Base-by-base conservation (phyloP, 1,140 invertebrate genomes). In the Pseudachorutes palmiensis region DNA sequence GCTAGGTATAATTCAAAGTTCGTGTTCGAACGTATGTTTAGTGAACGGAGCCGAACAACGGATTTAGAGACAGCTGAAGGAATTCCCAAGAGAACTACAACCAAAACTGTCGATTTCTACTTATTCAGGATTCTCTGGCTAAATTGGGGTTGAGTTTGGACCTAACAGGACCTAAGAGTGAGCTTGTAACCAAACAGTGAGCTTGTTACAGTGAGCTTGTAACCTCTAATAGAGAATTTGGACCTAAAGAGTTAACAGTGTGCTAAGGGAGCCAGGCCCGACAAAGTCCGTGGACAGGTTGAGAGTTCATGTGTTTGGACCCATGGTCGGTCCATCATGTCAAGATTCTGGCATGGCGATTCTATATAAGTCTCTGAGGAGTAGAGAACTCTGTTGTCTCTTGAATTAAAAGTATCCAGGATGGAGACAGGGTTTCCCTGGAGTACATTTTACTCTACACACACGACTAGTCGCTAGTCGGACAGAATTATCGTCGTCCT, bases 391-490 rank as follows among this genome's bases (percentile, higher is more conserved):
- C 9, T 12, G 19, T 9, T 19, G 19, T 45, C 36, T 19, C 36
- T 45, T 45, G 36, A 45, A 45, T 45, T 45, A 45, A 45, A 63
- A 45, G 45, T 55, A 64, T 64, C 51, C 51, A 49, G 51, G 32
- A 49, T 64, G 41, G 26, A 51, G 19, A 29, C 62, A 51, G 28
- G 30, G 62, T 32, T 32, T 65, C 64, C 32, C 51, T 65, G 49
- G 57, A 65, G 57, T 31, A 32, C 49, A 36, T 65, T 32, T 29
- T n/a, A n/a, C n/a, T n/a, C n/a, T n/a, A n/a, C n/a, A n/a, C n/a
- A n/a, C n/a, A n/a, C n/a, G n/a, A n/a, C n/a, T n/a, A n/a, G n/a
- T n/a, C n/a, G n/a, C n/a, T n/a, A n/a, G n/a, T 22, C 51, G 24
- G 62, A 41, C 36, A 9, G 19, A 41, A 41, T 49, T 64, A 49